Conservation (phyloP, 2,888 invertebrate species). For the Hedya salicella region DNA sequence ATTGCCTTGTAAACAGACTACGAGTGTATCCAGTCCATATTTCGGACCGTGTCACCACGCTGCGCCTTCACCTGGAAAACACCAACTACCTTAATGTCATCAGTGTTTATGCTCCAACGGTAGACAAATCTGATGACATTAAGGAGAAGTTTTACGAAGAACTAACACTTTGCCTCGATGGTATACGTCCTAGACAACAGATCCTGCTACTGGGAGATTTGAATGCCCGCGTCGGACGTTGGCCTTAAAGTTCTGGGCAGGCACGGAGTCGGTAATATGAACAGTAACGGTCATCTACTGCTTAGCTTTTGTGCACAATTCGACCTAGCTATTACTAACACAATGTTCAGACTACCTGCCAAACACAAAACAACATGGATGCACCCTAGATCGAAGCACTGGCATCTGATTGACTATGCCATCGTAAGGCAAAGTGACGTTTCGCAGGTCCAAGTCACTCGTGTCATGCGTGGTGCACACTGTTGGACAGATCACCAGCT, state of each 20-base stretch:
- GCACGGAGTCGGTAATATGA: background rate
- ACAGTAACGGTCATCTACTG: slow-evolving; percentile 43
- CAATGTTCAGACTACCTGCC: slow-evolving; percentile 48
- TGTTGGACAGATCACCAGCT: slow-evolving; percentile 49
- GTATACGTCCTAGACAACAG: slow-evolving; percentile 28
- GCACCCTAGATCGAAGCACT: slow-evolving; percentile 52
- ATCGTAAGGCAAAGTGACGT: slow-evolving; percentile 45
- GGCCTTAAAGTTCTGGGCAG: too few relatives aligned
- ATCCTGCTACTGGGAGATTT: slow-evolving; percentile 40
- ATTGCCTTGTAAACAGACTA: background rate
- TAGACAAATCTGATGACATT: slow-evolving; percentile 45
- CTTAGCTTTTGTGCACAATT: slow-evolving; percentile 49
- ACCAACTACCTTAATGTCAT: slow-evolving; percentile 50
- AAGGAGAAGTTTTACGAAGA: slow-evolving; percentile 49
- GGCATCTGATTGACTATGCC: slow-evolving; percentile 47
- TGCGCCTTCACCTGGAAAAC: too few relatives aligned
- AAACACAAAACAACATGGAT: slow-evolving; percentile 52
- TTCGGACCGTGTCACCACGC: too few relatives aligned
- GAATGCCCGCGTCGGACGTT: slow-evolving; percentile 23
- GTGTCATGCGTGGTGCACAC: slow-evolving; percentile 35
- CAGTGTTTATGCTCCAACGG: slow-evolving; percentile 51
- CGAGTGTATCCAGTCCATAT: slow-evolving; percentile 41
- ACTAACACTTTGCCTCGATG: slow-evolving; percentile 20
- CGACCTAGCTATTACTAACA: slow-evolving; percentile 46
- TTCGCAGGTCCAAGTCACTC: slow-evolving; percentile 47